phyloP scores from a whole-genome alignment of 2,888 invertebrate species.

The Orchesella flavescens region DNA sequence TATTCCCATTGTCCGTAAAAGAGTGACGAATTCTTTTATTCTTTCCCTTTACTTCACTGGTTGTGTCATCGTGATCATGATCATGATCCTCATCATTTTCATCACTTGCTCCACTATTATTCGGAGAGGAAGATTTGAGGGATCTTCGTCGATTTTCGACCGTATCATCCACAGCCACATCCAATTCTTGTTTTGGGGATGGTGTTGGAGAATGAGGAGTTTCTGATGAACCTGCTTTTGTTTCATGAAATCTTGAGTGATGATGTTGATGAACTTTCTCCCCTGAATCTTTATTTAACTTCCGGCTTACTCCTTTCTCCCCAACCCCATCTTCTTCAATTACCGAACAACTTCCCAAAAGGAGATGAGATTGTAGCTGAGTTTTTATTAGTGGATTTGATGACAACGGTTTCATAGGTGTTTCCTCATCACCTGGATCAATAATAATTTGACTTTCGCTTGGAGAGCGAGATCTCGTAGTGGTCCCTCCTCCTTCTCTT shows the following conservation, averaged over 20 bases:
- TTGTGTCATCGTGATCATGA: neutral
- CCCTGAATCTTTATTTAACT: conserved; percentile 23
- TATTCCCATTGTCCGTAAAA: neutral
- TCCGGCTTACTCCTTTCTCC: conserved; percentile 31
- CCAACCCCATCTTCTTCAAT: neutral
- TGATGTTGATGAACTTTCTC: conserved; percentile 38
- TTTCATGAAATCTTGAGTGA: conserved; percentile 26
- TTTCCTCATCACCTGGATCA: conserved; percentile 49
- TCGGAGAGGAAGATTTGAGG: conserved; percentile 10
- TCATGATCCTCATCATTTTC: conserved; percentile 35
- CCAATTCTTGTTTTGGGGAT: conserved; percentile 27
- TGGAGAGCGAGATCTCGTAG: conserved; percentile 21
- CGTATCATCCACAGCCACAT: neutral
- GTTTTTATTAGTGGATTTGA: conserved; percentile 51
- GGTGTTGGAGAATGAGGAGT: conserved; percentile 17
- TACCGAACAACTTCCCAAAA: neutral
- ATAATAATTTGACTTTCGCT: conserved; percentile 52
- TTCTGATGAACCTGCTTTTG: conserved; percentile 17
- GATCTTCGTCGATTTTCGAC: conserved; percentile 2
- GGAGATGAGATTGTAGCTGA: conserved; percentile 39
- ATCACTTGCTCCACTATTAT: conserved; percentile 17
- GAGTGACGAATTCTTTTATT: neutral
- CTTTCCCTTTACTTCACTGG: conserved; percentile 16
- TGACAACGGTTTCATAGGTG: conserved; percentile 24
- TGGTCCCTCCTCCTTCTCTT: neutral